Evolutionary conservation across 2,113 vertebrate species (phyloP).

Genomic region (Mastomys coucha): DNA sequence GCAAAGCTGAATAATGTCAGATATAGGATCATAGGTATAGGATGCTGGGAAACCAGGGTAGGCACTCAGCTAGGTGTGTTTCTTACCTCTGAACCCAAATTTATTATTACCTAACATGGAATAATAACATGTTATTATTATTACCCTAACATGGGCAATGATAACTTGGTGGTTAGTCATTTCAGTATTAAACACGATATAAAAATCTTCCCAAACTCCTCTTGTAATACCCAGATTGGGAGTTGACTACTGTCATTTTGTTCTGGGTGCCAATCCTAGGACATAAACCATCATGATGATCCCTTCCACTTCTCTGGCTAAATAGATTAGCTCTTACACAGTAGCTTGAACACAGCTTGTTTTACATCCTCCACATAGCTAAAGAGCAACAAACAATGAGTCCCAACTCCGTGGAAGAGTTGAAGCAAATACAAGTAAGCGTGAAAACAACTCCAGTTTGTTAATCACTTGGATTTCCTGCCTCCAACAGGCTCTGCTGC

Average conservation of each 20-base stretch:
- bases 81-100: not conserved
- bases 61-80: not conserved
- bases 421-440: not conserved
- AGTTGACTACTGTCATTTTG: not conserved
- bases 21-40: not conserved
- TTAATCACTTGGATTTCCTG: not conserved
- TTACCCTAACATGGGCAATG: no score
- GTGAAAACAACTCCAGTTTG: not conserved
- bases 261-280: not conserved
- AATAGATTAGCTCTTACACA: not conserved
- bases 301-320: not conserved
- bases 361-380: not conserved
- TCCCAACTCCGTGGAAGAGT: not conserved
- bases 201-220: not conserved
- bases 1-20: not conserved
- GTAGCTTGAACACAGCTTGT: not conserved
- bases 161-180: not conserved
- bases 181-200: not conserved
- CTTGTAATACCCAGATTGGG: not conserved
- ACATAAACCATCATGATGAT: not conserved
- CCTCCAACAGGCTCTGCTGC: not conserved
- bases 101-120: not conserved
- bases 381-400: not conserved
- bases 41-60: not conserved
- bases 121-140: no score